Conservation (phyloP, 2,113 vertebrate genomes). For the Dromiciops gliroides region DNA sequence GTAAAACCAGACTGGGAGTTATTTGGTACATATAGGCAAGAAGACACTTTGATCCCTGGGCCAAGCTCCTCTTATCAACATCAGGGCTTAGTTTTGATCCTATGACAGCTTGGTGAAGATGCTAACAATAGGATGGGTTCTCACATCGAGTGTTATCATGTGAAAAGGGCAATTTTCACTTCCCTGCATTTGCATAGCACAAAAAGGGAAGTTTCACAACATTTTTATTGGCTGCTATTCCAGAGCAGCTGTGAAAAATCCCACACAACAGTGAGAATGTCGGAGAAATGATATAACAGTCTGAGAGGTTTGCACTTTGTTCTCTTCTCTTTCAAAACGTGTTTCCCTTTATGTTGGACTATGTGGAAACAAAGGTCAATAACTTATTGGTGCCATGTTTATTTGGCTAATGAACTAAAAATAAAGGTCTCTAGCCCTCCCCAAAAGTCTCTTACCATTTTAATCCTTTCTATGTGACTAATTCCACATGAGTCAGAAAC, state of each 20-base stretch:
- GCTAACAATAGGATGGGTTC: slow-evolving; percentile 22
- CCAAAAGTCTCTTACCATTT: not conserved
- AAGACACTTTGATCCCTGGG: not conserved
- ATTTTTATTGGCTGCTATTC: slow-evolving; percentile 48
- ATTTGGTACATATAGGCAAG: not conserved
- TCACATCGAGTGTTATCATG: slow-evolving; percentile 2
- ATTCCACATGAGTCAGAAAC: not conserved
- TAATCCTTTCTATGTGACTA: not conserved
- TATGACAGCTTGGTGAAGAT: slow-evolving; percentile 48
- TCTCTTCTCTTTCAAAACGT: slow-evolving; percentile 28
- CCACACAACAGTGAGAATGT: slow-evolving; percentile 1
- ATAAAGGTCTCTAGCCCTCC: not conserved
- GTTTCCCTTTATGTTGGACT: slow-evolving; percentile 6
- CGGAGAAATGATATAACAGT: slow-evolving; percentile 43
- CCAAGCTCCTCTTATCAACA: slow-evolving; percentile 24
- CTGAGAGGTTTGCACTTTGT: slow-evolving; percentile 7
- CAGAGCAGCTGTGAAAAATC: slow-evolving; percentile 58
- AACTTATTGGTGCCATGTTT: not conserved
- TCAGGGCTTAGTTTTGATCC: slow-evolving; percentile 22
- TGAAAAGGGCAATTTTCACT: slow-evolving; percentile 54
- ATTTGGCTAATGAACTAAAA: not conserved
- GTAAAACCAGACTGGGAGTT: not conserved
- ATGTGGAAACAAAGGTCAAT: not conserved
- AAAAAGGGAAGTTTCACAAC: slow-evolving; percentile 53
- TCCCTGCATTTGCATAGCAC: slow-evolving; percentile 37